These are phyloP conservation scores for Crocidura indochinensis DNA, from an alignment of 2,797 vertebrate genomes.

Conservation along the genomic window DNA sequence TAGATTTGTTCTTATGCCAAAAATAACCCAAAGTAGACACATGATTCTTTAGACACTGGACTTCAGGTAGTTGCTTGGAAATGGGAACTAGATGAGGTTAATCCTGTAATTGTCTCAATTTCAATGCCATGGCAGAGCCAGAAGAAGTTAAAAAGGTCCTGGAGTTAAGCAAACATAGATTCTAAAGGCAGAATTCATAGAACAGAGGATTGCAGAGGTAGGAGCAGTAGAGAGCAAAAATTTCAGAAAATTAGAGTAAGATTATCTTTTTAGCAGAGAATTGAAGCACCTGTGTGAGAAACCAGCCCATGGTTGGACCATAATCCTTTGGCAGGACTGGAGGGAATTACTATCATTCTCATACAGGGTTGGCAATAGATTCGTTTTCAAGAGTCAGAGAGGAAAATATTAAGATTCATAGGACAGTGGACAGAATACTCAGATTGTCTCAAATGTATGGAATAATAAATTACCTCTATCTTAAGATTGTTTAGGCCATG, in stretches of 20 bases:
- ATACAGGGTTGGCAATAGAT: too few relatives aligned
- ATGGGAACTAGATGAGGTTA: too few relatives aligned
- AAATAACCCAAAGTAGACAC: neutral
- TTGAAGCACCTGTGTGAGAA: neutral
- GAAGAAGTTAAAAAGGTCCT: neutral
- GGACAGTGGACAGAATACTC: too few relatives aligned
- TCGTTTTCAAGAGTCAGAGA: neutral
- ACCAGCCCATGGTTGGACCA: neutral
- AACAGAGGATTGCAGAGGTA: neutral
- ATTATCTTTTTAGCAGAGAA: neutral
- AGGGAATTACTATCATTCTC: neutral
- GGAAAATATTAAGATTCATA: neutral
- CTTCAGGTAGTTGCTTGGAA: neutral
- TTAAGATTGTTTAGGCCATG: neutral
- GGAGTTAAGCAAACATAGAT: neutral
- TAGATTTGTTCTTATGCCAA: neutral
- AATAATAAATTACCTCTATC: neutral
- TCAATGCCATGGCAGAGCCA: neutral
- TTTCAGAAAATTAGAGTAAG: neutral
- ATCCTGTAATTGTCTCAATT: neutral
- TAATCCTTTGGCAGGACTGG: too few relatives aligned
- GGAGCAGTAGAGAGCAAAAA: neutral
- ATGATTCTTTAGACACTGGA: neutral
- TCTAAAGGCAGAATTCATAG: neutral
- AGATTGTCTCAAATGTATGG: neutral